Evolutionary conservation across 2,113 vertebrate genomes (phyloP), one percentile per base, ranked within the genome.

Genomic region (Nipponia nippon): DNA sequence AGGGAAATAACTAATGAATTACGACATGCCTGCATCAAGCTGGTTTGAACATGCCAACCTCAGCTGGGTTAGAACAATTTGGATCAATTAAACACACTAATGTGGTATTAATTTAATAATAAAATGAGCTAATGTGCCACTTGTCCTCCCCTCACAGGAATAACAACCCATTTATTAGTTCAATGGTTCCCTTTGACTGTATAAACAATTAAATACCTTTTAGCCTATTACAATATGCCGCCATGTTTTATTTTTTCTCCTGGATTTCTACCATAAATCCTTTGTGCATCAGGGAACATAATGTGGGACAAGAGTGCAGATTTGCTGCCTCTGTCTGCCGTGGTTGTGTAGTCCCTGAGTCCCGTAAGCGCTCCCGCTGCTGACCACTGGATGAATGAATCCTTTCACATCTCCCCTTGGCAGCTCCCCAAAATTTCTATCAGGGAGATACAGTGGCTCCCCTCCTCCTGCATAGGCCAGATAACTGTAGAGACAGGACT

Each of bases 91-190:
- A 96, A 67, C 71, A 38, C 42, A 44, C 40, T 84, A 63, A 90
- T 87, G 79, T 70, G 40, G 23, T 84, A 76, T 88, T 97, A 75
- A 88, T 95, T 94, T 92, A 95, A 61, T 77, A 93, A 94, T 83
- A 36, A 83, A 95, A 82, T 63, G 70, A 95, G 59, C 56, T 94
- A 77, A 73, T 34, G 22, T 87, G 76, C 69, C 67, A 65, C 78
- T 94, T 85, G 32, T 86, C 69, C 29, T 82, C 49, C 44, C 12
- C 34, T 88, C 69, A 46, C 46, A 86, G 88, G 75, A 95, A 96
- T 38, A 80, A 65, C 59, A 66, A 65, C 50, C 83, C 59, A 71
- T 81, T 80, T 62, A 58, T 83, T 91, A 88, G 76, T 81, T 76
- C 61, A 53, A 0, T 30, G 49, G n/a, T 87, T 82, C 38, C 67